Percentiles rank a stretch among this genome's conserved stretches.
Evolutionary conservation across 2,113 vertebrate genomes (phyloP).

Genomic region (Camelus bactrianus): DNA sequence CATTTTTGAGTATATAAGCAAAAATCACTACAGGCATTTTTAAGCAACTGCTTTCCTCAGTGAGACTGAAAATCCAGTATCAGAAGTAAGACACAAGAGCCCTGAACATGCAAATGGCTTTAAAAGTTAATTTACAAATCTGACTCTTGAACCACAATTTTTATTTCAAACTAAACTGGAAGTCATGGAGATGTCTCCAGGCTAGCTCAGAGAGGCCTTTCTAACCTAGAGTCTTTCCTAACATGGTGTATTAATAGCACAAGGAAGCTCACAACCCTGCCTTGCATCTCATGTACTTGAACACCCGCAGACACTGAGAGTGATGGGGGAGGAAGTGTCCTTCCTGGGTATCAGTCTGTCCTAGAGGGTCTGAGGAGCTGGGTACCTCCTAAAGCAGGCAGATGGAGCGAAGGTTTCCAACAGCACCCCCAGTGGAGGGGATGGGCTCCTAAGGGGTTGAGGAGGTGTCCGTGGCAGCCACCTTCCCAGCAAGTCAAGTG

Average conservation of each 20-base stretch:
- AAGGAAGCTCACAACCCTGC: not conserved
- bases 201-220: not conserved
- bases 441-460: not conserved
- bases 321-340: not conserved
- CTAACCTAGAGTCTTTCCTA: not conserved
- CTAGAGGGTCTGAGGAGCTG: not conserved
- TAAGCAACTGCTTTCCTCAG: not conserved
- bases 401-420: not conserved
- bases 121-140: constrained; percentile 17
- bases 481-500: constrained; percentile 22
- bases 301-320: not conserved
- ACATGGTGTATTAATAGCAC: not conserved
- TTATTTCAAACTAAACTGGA: constrained; percentile 1
- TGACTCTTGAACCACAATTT: constrained; percentile 1
- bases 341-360: not conserved
- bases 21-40: not conserved
- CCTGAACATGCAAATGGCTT: not conserved
- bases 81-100: not conserved
- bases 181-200: not conserved
- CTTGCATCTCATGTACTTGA: not conserved
- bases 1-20: not conserved
- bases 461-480: not conserved
- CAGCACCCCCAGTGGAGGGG: not conserved
- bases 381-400: not conserved
- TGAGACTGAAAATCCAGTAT: constrained; percentile 3